Base-by-base conservation (phyloP, 2,797 vertebrate species). In the Gastrophryne carolinensis region DNA sequence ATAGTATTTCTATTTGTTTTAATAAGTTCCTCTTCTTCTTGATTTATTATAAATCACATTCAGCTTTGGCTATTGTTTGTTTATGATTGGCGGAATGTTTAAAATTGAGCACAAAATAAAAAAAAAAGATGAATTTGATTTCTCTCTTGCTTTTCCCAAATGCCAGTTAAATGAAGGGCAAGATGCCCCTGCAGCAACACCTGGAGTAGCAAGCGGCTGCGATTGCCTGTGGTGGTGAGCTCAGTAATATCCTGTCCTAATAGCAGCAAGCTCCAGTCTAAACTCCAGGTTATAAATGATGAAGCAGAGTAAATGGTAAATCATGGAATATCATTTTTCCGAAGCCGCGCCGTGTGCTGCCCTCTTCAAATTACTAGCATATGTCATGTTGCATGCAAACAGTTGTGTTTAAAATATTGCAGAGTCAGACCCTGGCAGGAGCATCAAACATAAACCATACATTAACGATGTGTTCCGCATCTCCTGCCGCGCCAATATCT, bases 271-370 rank as follows among this genome's bases (percentile, higher is more conserved):
- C 80, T 84, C 87, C 81, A 87, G 32, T 84, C 82, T 86, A 84
- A 89, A 88, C 84, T 84, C n/a, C 0, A 57, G 81, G 83, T 85
- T 87, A 81, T 81, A 81, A 82, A 84, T 85, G 80, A 87, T 80
- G 83, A 85, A 84, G 83, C 84, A 62, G 72, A 79, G 83, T 87
- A 85, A 88, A 82, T 84, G 72, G 80, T 81, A 86, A 87, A 91
- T 87, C 84, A 84, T 86, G 87, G 83, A 80, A 80, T 84, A 85
- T 83, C 77, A 81, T 82, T 80, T 78, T 86, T 76, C 81, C 79
- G 82, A 84, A 88, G 80, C 79, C 58, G 35, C 54, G 34, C 57
- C 11, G 54, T 82, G 44, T 34, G 13, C 65, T 83, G 72, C 60
- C 53, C 81, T 84, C 37, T 74, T 82, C 83, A 79, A 84, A 84